A percentile compares a stretch with the other conserved stretches of the same genome.
Conservation (phyloP, 2,797 vertebrate species). For the Hydrophis major region DNA sequence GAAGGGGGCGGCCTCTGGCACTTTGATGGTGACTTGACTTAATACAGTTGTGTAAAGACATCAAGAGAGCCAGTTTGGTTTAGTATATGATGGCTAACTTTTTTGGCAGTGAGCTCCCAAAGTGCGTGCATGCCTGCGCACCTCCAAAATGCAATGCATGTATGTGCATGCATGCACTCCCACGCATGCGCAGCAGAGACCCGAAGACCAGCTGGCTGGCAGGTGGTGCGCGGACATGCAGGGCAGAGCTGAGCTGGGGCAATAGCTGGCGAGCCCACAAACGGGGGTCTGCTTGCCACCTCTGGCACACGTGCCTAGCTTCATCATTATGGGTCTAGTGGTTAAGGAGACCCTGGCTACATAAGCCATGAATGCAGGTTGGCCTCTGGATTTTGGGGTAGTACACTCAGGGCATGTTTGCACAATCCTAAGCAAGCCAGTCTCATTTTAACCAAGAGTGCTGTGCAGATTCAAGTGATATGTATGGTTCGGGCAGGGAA, state of each 20-base stretch:
- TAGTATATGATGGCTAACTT: too few species aligned
- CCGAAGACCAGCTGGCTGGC: too few species aligned
- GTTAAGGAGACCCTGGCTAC: background rate
- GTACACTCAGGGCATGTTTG: background rate
- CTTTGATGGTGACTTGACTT: background rate
- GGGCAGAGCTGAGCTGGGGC: too few species aligned
- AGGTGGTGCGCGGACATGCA: fast-evolving
- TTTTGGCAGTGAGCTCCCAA: too few species aligned
- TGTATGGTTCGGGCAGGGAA: background rate
- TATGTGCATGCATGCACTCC: too few species aligned
- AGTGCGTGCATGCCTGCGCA: too few species aligned
- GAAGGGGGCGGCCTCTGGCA: background rate
- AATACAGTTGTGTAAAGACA: background rate
- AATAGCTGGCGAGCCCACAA: too few species aligned
- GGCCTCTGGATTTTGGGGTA: background rate
- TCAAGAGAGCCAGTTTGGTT: background rate
- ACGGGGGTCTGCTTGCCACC: too few species aligned
- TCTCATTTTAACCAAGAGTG: background rate
- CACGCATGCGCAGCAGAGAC: too few species aligned
- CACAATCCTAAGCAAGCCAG: background rate
- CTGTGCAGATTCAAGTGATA: background rate
- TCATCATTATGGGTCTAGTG: too few species aligned
- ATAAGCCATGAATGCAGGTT: background rate
- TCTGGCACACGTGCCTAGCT: too few species aligned
- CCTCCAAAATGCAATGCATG: too few species aligned